A percentile compares a stretch with the other conserved stretches of the same genome.
Conservation (phyloP, 2,888 invertebrate genomes). For the Geotrupes spiniger region DNA sequence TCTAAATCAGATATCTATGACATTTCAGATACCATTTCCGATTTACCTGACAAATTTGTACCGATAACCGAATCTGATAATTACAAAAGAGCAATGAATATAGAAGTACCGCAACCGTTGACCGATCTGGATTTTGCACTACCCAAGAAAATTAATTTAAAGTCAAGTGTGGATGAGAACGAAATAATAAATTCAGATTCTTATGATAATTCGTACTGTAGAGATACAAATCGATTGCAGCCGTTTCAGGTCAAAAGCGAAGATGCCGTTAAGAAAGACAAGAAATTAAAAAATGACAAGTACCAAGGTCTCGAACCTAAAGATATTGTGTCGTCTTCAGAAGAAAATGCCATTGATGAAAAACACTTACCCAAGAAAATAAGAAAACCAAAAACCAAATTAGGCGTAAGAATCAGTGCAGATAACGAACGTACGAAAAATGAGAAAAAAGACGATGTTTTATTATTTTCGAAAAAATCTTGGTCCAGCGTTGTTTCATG, state of each 20-base stretch:
- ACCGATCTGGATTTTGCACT: slow-evolving; percentile 14
- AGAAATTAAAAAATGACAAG: slow-evolving; percentile 14
- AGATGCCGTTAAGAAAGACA: slow-evolving; percentile 14
- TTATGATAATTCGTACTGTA: background rate
- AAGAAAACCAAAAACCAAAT: slow-evolving; percentile 46
- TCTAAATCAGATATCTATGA: slow-evolving; percentile 19
- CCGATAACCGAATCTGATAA: slow-evolving; percentile 12
- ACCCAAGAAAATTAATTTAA: too few species aligned
- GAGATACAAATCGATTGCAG: too few species aligned
- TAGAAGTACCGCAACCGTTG: slow-evolving; percentile 14
- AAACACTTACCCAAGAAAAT: slow-evolving; percentile 33
- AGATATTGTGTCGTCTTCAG: slow-evolving; percentile 27
- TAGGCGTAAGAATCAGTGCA: slow-evolving; percentile 44
- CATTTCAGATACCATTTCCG: slow-evolving; percentile 22
- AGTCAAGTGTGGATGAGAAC: background rate
- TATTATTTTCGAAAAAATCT: slow-evolving; percentile 50
- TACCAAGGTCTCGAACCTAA: slow-evolving; percentile 26
- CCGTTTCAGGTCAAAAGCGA: background rate
- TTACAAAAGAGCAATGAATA: slow-evolving; percentile 12
- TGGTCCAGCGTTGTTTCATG: slow-evolving; percentile 57
- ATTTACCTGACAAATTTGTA: slow-evolving; percentile 14
- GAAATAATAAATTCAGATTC: background rate
- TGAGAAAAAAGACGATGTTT: slow-evolving; percentile 20
- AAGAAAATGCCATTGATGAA: slow-evolving; percentile 22
- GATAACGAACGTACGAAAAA: slow-evolving; percentile 24